These are phyloP conservation scores for Athalia cordata DNA, from an alignment of 2,888 invertebrate species.

Conservation along the genomic window DNA sequence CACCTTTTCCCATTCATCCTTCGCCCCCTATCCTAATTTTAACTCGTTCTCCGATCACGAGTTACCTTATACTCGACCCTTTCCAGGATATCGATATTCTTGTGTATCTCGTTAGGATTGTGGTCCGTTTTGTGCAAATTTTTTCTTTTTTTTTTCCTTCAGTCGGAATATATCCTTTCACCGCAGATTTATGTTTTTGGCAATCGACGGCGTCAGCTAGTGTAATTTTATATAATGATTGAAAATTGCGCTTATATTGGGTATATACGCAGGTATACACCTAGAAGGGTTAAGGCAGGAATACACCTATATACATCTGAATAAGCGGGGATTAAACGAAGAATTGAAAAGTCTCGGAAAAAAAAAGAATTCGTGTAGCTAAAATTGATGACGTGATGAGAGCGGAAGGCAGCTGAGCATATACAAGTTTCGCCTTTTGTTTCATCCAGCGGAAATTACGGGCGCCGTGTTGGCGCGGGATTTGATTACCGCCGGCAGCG, in stretches of 20 bases:
- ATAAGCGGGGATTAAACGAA: neutral
- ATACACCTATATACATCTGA: neutral
- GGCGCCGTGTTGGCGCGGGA: slow-evolving; percentile 27
- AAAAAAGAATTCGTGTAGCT: neutral
- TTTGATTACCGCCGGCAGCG: slow-evolving; percentile 19
- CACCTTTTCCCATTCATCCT: neutral
- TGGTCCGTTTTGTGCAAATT: too few relatives aligned
- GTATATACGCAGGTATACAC: too few relatives aligned
- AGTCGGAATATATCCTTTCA: too few relatives aligned
- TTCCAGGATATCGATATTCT: neutral
- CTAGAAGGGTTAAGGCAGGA: too few relatives aligned
- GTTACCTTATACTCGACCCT: neutral
- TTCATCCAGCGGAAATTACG: slow-evolving; percentile 31
- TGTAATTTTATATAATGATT: too few relatives aligned
- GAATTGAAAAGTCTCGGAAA: neutral
- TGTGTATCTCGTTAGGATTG: too few relatives aligned
- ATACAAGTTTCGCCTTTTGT: slow-evolving; percentile 14
- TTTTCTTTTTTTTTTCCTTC: too few relatives aligned
- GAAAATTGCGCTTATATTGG: too few relatives aligned
- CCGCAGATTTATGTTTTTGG: too few relatives aligned
- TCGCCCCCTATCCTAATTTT: neutral
- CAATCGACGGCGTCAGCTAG: too few relatives aligned
- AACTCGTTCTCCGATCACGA: neutral
- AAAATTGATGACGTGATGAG: neutral
- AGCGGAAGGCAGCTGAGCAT: neutral